Conservation (phyloP, 2,113 vertebrate genomes). For the Lophura nycthemera region DNA sequence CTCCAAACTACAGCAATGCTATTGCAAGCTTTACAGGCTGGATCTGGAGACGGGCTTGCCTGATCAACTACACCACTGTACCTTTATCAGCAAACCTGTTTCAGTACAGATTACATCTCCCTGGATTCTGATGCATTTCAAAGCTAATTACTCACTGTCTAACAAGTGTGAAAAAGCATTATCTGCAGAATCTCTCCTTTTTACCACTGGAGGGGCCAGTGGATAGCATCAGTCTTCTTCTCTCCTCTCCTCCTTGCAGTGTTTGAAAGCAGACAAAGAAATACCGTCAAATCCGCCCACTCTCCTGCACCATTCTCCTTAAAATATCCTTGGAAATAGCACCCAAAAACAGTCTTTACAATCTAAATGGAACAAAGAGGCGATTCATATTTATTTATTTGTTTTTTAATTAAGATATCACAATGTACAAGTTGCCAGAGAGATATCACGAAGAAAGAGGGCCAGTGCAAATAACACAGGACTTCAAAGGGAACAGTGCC, state of each 20-base stretch:
- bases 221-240: not conserved
- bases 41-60: not conserved
- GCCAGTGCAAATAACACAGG: not conserved
- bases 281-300: not conserved
- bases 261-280: not conserved
- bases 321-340: not conserved
- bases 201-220: not conserved
- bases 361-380: fast-evolving
- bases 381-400: not conserved
- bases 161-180: not conserved
- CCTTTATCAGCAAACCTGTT: not conserved
- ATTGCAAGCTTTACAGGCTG: not conserved
- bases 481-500: not conserved
- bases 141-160: slow-evolving; percentile 4
- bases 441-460: not conserved
- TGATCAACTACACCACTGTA: not conserved
- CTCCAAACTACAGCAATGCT: not conserved
- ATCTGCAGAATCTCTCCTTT: not conserved
- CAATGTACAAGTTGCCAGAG: not conserved
- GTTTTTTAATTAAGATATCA: not conserved
- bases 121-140: not conserved
- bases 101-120: not conserved
- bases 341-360: not conserved
- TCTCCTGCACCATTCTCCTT: not conserved
- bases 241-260: not conserved